A percentile compares a stretch with the other conserved stretches of the same genome.
These are phyloP conservation scores for Ia io DNA, from an alignment of 2,113 vertebrate species.

Conservation along the genomic window DNA sequence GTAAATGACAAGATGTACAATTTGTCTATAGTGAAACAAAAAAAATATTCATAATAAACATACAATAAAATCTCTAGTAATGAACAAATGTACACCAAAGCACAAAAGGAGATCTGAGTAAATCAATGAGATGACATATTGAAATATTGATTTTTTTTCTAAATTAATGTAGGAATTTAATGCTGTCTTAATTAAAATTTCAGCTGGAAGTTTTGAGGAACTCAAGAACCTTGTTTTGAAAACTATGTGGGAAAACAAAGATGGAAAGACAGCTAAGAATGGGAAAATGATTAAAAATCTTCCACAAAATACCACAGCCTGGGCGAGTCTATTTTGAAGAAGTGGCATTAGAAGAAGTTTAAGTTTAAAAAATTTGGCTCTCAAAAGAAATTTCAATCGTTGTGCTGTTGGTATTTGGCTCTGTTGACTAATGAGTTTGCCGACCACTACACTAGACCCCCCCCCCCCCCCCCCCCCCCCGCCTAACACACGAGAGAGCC, in stretches of 20 bases:
- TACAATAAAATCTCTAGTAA: neutral
- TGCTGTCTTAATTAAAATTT: neutral
- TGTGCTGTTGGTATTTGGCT: no score
- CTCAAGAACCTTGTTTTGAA: neutral
- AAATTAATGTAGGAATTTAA: neutral
- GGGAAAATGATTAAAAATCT: no score
- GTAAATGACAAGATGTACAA: neutral
- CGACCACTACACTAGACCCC: no score
- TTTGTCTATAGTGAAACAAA: neutral
- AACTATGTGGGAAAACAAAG: neutral
- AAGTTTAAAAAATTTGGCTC: no score
- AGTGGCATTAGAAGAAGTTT: no score
- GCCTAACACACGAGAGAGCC: fast-evolving
- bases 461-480: no score
- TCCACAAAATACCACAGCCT: no score
- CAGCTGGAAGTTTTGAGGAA: neutral
- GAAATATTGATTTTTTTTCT: neutral
- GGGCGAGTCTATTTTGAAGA: no score
- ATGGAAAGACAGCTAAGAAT: neutral
- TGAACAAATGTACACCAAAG: neutral
- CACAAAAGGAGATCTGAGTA: neutral
- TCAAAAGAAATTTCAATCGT: no score
- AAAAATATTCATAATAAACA: neutral
- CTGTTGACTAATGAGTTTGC: no score
- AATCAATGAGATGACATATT: neutral